Evolutionary conservation across 2,113 vertebrate genomes (phyloP), one percentile per base, ranked within the genome.

Genomic region (Chionis minor): DNA sequence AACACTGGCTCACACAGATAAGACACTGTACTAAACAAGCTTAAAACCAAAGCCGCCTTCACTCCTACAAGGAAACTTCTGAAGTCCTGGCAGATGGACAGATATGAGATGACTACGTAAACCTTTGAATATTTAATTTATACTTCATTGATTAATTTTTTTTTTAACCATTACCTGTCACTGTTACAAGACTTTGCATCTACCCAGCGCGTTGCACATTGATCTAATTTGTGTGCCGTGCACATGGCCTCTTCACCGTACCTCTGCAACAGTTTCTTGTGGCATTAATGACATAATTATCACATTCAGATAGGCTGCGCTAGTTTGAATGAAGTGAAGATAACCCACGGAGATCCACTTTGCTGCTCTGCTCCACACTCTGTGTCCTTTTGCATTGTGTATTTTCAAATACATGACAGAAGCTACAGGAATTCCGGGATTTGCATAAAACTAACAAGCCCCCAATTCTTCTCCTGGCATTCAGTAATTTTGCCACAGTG

Each of bases 391-490:
- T 77, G 35, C 71, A 83, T 78, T 92, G 88, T 83, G 21, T 44
- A 55, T 86, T 94, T 91, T 93, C 86, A 87, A 92, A 86, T 83
- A 96, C 95, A 97, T 81, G 90, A 92, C 94, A 96, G 90, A 92
- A 96, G 75, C 96, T 93, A 93, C 95, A 93, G 95, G 92, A 96
- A 95, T 94, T 96, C 93, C 4, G 4, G 11, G 33, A 93, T 96
- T 95, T 97, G 85, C 92, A 96, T 96, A 87, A 95, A 91, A 75
- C 87, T 90, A 96, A 96, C 93, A 94, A 96, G 92, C 45, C 58
- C 30, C 84, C 74, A 65, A 38, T 96, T 97, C 93, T 96, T 95
- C 87, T 94, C 45, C 62, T 80, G 85, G 93, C 58, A 90, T 91
- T 95, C 84, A 90, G 62, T 67, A 90, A 92, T 91, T 94, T 82